Evolutionary conservation across 2,888 invertebrate species (phyloP).

Genomic region (Ophion obscuratus): DNA sequence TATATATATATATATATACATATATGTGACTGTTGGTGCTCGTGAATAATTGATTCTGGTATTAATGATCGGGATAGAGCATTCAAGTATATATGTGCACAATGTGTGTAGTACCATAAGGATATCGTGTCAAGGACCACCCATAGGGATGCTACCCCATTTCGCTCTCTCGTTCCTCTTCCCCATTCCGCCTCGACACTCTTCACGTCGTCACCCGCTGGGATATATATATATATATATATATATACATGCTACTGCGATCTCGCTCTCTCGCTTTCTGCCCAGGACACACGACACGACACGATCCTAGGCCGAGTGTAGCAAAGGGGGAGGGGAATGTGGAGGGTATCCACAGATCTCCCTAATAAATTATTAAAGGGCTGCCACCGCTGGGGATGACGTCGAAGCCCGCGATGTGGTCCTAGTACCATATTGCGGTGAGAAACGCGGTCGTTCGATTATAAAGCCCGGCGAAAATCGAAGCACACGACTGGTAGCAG

Average conservation of each 20-base stretch:
- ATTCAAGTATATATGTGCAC: slow-evolving; percentile 55
- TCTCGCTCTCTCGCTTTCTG: slow-evolving; percentile 71
- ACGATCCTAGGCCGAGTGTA: slow-evolving; percentile 75
- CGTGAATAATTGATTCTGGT: slow-evolving; percentile 81
- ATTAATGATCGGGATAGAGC: slow-evolving; percentile 75
- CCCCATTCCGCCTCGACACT: slow-evolving; percentile 39
- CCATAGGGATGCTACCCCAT: slow-evolving; percentile 78
- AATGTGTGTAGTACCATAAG: slow-evolving; percentile 76
- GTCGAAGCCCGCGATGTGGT: slow-evolving; percentile 65
- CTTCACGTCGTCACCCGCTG: slow-evolving; percentile 54
- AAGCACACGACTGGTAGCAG: slow-evolving; percentile 10
- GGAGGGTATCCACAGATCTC: slow-evolving; percentile 64
- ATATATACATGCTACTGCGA: slow-evolving; percentile 29
- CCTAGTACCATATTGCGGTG: slow-evolving; percentile 67
- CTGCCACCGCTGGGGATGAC: slow-evolving; percentile 80
- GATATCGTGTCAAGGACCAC: slow-evolving; percentile 82
- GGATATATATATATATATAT: slow-evolving; percentile 3
- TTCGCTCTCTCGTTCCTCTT: slow-evolving; percentile 51
- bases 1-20: slow-evolving; percentile 15
- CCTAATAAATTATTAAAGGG: slow-evolving; percentile 84
- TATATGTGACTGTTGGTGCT: slow-evolving; percentile 45
- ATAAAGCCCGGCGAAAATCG: slow-evolving; percentile 45
- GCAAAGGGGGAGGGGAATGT: slow-evolving; percentile 53
- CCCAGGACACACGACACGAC: slow-evolving; percentile 82
- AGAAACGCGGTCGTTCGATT: slow-evolving; percentile 60